phyloP scores from a whole-genome alignment of 2,113 vertebrate genomes.

The Xenus cinereus region DNA sequence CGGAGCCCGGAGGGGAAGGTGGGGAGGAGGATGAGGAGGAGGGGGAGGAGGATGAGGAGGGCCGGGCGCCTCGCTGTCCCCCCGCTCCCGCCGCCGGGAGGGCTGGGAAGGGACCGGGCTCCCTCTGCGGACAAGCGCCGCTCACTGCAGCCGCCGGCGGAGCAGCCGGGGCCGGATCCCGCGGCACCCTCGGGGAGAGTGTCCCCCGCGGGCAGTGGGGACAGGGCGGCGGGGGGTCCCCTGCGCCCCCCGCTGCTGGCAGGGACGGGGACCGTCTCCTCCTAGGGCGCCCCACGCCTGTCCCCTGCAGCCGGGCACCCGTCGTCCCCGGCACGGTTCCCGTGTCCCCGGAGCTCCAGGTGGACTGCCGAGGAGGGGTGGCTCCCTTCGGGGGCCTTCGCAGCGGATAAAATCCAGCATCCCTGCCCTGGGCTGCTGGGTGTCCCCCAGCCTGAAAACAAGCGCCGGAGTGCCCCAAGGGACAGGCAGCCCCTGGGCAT shows the following conservation, averaged over 20 bases:
- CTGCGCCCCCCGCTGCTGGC: not conserved
- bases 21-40: not conserved
- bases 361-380: too few relatives aligned
- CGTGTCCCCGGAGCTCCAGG: not conserved
- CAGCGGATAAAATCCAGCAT: not conserved
- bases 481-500: not conserved
- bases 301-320: not conserved
- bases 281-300: not conserved
- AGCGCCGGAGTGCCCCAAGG: not conserved
- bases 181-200: not conserved
- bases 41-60: not conserved
- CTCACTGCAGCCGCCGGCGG: slow-evolving; percentile 10
- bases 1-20: not conserved
- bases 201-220: not conserved
- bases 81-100: not conserved
- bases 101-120: not conserved
- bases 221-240: not conserved
- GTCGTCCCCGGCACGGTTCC: fast-evolving
- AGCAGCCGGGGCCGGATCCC: not conserved
- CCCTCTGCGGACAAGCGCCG: slow-evolving; percentile 11
- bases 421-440: not conserved
- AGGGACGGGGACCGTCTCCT: not conserved
- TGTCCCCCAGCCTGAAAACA: not conserved
- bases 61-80: not conserved
- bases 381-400: not conserved